Percentiles rank a stretch among this genome's conserved stretches.
Evolutionary conservation across 2,113 vertebrate genomes (phyloP).

Genomic region (Vimba vimba): DNA sequence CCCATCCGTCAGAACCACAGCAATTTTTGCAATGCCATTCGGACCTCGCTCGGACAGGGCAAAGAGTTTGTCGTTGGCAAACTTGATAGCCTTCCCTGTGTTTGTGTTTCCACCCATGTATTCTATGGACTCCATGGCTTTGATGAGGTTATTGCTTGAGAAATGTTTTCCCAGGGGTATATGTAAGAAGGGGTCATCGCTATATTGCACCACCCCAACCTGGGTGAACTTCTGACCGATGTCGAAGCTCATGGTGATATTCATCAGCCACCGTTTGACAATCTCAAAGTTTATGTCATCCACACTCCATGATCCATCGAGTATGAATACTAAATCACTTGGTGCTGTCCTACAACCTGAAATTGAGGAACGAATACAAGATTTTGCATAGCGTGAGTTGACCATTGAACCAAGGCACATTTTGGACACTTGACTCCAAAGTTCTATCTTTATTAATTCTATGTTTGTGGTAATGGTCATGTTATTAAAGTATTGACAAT

Average conservation of each 20-base stretch:
- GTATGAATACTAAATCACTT: conserved; percentile 93
- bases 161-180: conserved; percentile 86
- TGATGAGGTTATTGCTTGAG: conserved; percentile 80
- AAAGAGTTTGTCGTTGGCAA: conserved; percentile 90
- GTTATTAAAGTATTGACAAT: not conserved
- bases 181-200: conserved; percentile 90
- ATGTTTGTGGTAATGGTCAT: not conserved
- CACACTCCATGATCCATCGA: conserved; percentile 97
- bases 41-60: conserved; percentile 87
- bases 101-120: conserved; percentile 95
- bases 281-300: conserved; percentile 96
- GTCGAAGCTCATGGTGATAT: conserved; percentile 93
- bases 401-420: not conserved
- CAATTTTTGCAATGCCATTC: conserved; percentile 85
- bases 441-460: not conserved
- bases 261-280: conserved; percentile 94
- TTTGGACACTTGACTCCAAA: not conserved
- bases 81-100: conserved; percentile 92
- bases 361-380: conserved; percentile 61
- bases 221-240: conserved; percentile 95
- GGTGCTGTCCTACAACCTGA: conserved; percentile 94
- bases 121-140: conserved; percentile 86
- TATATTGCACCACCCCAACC: conserved; percentile 96
- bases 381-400: not conserved
- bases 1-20: conserved; percentile 94